A percentile compares a stretch with the other conserved stretches of the same genome.
Evolutionary conservation across 2,797 vertebrate species (phyloP).

Genomic region (Furcifer pardalis): DNA sequence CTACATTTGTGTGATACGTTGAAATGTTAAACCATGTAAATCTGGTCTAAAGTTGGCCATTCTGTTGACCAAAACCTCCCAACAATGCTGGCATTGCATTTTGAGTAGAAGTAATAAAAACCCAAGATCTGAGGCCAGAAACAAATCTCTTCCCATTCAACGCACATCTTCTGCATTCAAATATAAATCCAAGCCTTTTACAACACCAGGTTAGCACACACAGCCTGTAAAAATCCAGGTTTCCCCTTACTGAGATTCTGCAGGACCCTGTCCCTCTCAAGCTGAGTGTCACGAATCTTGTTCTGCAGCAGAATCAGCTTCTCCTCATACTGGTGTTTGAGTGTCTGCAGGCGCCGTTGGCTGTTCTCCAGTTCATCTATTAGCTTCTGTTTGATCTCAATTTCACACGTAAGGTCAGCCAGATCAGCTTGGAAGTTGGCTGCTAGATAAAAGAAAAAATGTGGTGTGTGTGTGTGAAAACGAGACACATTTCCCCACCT

Average conservation of each 20-base stretch:
- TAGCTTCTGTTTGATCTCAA: constrained; percentile 98
- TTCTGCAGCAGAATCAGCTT: constrained; percentile 96
- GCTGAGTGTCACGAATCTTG: constrained; percentile 96
- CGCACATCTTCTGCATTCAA: background rate
- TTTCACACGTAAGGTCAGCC: constrained; percentile 96
- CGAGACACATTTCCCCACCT: background rate
- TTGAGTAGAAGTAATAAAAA: background rate
- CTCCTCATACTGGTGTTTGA: constrained; percentile 97
- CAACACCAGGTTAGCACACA: background rate
- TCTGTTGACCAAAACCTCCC: background rate
- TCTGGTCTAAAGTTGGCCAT: background rate
- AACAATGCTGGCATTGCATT: background rate
- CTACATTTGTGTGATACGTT: too few relatives aligned
- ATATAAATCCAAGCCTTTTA: background rate
- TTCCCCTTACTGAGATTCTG: constrained; percentile 93
- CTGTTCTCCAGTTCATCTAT: constrained; percentile 99
- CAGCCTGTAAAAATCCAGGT: background rate
- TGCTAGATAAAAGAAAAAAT: constrained; percentile 47
- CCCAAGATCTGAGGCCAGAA: background rate
- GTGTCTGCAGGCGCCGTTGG: constrained; percentile 90
- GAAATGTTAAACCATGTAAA: background rate
- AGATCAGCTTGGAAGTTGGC: constrained; percentile 93
- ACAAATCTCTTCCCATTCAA: background rate
- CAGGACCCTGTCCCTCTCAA: constrained; percentile 94
- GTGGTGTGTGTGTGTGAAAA: background rate